A percentile compares a stretch with the other conserved stretches of the same genome.
Evolutionary conservation across 1,140 invertebrate genomes (phyloP).

Genomic region (Pogonomyrmex californicus): DNA sequence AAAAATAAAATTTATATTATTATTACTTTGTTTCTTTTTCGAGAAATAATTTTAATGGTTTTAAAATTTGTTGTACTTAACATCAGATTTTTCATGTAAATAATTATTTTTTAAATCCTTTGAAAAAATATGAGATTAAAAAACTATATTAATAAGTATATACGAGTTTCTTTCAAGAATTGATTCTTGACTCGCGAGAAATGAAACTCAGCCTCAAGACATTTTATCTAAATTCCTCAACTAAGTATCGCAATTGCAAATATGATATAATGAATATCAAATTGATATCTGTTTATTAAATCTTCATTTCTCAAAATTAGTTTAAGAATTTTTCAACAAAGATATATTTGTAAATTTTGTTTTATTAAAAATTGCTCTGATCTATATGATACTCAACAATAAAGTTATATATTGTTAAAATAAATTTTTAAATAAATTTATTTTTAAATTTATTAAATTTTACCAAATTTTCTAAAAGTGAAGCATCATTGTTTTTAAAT

Average conservation of each 20-base stretch:
- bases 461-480: conserved; percentile 66
- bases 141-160: neutral
- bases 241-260: too few relatives aligned
- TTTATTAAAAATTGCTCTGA: conserved; percentile 64
- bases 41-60: neutral
- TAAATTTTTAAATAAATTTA: conserved; percentile 64
- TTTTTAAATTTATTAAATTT: neutral
- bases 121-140: too few relatives aligned
- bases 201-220: too few relatives aligned
- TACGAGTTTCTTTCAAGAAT: neutral
- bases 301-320: too few relatives aligned
- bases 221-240: too few relatives aligned
- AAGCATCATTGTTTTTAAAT: conserved; percentile 64
- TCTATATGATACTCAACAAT: conserved; percentile 62
- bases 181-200: too few relatives aligned
- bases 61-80: neutral
- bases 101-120: neutral
- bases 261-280: too few relatives aligned
- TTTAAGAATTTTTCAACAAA: neutral
- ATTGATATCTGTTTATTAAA: too few relatives aligned
- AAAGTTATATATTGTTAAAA: conserved; percentile 57
- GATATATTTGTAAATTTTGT: conserved; percentile 60
- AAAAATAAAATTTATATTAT: neutral
- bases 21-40: neutral
- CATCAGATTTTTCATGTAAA: neutral